Evolutionary conservation across 2,797 vertebrate species (phyloP).

Genomic region (Poeciliopsis turneri): DNA sequence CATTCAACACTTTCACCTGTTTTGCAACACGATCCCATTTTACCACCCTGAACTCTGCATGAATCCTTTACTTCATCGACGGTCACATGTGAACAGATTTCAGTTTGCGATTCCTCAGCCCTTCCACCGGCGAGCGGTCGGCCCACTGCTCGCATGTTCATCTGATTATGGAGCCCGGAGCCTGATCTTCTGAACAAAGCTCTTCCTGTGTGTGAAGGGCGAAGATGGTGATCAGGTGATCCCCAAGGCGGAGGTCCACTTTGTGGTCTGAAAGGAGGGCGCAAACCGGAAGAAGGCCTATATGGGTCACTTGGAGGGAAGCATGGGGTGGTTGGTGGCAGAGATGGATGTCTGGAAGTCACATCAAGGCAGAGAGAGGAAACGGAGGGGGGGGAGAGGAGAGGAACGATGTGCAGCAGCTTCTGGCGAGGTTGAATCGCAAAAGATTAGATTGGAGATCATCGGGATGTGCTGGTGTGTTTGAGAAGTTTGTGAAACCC

Average conservation of each 20-base stretch:
- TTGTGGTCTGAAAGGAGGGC: slow-evolving; percentile 8
- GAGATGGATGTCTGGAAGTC: slow-evolving; percentile 48
- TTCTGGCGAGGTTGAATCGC: slow-evolving; percentile 18
- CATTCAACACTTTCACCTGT: slow-evolving; percentile 5
- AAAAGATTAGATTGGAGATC: slow-evolving; percentile 27
- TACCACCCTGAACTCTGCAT: not conserved
- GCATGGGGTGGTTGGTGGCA: slow-evolving; percentile 28
- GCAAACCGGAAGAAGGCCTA: slow-evolving; percentile 13
- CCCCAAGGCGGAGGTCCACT: slow-evolving; percentile 20
- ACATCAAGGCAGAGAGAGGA: slow-evolving; percentile 42
- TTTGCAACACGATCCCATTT: not conserved
- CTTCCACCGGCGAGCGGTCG: not conserved
- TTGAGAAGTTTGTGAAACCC: not conserved
- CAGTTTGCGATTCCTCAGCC: not conserved
- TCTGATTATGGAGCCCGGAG: slow-evolving; percentile 47
- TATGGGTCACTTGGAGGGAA: slow-evolving; percentile 35
- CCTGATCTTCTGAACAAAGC: slow-evolving; percentile 43
- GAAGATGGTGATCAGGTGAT: slow-evolving; percentile 62
- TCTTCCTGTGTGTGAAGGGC: slow-evolving; percentile 52
- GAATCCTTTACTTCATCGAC: slow-evolving; percentile 1
- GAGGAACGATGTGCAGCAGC: slow-evolving; percentile 31
- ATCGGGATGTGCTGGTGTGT: slow-evolving; percentile 1
- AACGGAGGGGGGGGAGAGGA: not conserved
- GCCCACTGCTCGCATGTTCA: slow-evolving; percentile 9
- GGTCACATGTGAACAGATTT: slow-evolving; percentile 28